Evolutionary conservation across 64 coral and sea anemone genomes (phyloP), one percentile per base, ranked within the genome.

Genomic region (Astreopora myriophthalma): DNA sequence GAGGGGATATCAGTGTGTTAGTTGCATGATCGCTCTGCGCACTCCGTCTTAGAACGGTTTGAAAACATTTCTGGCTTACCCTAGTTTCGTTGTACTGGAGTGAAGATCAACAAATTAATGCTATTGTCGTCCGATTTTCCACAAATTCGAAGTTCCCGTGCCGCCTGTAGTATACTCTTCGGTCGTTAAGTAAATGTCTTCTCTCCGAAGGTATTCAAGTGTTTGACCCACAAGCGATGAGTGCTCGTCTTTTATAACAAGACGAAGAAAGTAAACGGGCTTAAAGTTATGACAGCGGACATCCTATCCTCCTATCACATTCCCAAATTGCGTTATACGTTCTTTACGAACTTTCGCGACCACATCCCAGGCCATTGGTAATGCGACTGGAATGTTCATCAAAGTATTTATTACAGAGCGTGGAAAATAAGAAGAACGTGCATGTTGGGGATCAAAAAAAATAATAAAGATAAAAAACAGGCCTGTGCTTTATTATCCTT

Each of bases 321-420:
- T 83, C 79, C 79, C 55, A 24, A 24, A 30, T 31, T 64, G 9
- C 79, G 79, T 33, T 33, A 37, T 31, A 83, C 79, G 52, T 39
- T 6, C 28, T 8, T 36, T 57, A 25, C 55, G 79, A 83, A 64
- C 79, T 38, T 65, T 66, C 79, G n/a, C 34, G 79, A 83, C 79
- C 78, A 19, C 11, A 73, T 73, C 8, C 34, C 32, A 34, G 1
- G 3, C 27, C 8, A 17, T 7, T 80, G n/a, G n/a, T n/a, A n/a
- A n/a, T n/a, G n/a, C n/a, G n/a, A 46, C 52, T 83, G 55, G 79
- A 83, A 64, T 65, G 30, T 64, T 64, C 51, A 58, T 14, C 12
- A 58, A 14, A 17, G 19, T 58, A 58, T 58, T 1, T 58, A 58
- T 58, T 58, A 58, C 52, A 58, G 3, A 58, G 52, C 19, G 16